Evolutionary conservation across 2,888 invertebrate genomes (phyloP).

Genomic region (Pharmacophagus antenor): DNA sequence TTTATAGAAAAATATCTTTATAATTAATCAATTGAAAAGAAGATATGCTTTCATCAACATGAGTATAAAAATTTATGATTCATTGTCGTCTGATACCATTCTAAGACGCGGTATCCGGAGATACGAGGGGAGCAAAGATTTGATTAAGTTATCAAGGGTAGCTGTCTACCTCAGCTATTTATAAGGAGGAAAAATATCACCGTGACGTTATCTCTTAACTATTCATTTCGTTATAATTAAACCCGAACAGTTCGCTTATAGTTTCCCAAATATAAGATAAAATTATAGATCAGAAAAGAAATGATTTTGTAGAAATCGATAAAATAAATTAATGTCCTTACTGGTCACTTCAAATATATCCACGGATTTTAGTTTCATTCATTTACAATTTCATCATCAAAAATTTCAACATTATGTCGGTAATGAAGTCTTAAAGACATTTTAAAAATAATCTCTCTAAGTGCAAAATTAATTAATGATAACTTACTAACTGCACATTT

Average conservation of each 20-base stretch:
- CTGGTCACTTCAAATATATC: background rate
- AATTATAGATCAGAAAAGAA: conserved; percentile 4
- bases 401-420: too few relatives aligned
- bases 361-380: background rate
- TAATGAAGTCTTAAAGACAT: too few relatives aligned
- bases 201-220: conserved; percentile 61
- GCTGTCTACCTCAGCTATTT: conserved; percentile 56
- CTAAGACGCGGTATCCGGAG: conserved; percentile 34
- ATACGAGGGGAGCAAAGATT: conserved; percentile 71
- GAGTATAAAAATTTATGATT: conserved; percentile 21
- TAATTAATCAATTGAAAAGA: background rate
- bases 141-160: conserved; percentile 72
- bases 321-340: background rate
- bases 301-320: background rate
- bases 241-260: conserved; percentile 57
- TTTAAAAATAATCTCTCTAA: too few relatives aligned
- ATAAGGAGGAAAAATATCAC: conserved; percentile 62
- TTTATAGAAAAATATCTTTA: too few relatives aligned
- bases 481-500: too few relatives aligned
- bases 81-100: conserved; percentile 22
- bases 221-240: conserved; percentile 74
- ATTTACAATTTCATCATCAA: too few relatives aligned
- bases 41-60: conserved; percentile 7
- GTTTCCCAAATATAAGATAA: conserved; percentile 40
- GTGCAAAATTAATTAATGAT: too few relatives aligned